Conservation (phyloP, 2,888 invertebrate genomes). For the Drosophila percnosoma region DNA sequence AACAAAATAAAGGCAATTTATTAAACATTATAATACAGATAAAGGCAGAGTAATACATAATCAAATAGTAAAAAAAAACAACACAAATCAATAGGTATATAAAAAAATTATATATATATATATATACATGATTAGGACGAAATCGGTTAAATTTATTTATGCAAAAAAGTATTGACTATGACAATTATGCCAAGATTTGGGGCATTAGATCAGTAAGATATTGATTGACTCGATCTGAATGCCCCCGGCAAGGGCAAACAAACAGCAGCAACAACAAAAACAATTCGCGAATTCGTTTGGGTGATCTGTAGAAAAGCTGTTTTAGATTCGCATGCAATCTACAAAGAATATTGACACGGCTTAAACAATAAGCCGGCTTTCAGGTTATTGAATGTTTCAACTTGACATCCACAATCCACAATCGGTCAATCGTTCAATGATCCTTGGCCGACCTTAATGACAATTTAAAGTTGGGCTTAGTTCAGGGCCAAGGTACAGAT, state of each 20-base stretch:
- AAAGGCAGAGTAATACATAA: neutral
- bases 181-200: neutral
- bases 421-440: conserved; percentile 11
- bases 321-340: neutral
- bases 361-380: neutral
- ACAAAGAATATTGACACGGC: neutral
- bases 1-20: conserved; percentile 17
- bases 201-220: neutral
- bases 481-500: conserved; percentile 15
- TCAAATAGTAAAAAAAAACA: neutral
- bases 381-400: neutral
- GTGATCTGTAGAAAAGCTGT: conserved; percentile 2
- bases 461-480: conserved; percentile 29
- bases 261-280: neutral
- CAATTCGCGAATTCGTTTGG: neutral
- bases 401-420: neutral
- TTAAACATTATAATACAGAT: conserved; percentile 21
- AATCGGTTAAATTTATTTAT: neutral
- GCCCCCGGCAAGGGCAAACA: neutral
- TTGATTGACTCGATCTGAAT: neutral
- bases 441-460: conserved; percentile 24
- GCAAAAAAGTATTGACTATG: neutral
- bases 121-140: neutral
- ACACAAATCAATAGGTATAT: conserved; percentile 18
- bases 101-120: neutral